Evolutionary conservation across 2,888 invertebrate genomes (phyloP).

Genomic region (Anthophora plumipes): DNA sequence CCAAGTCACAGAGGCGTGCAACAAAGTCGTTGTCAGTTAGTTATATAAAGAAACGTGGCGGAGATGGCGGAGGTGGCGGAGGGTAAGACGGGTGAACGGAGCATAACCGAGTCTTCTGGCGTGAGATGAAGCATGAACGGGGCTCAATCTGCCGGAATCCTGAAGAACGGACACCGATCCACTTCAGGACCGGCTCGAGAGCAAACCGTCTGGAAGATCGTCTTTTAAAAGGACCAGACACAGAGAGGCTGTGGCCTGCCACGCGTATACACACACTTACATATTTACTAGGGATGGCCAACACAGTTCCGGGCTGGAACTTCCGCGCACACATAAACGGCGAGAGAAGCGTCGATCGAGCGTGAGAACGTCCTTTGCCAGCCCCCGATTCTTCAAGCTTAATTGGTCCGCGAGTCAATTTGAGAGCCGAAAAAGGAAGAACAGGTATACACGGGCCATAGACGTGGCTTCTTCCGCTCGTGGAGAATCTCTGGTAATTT

Average conservation of each 20-base stretch:
- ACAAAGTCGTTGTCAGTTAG: constrained; percentile 72
- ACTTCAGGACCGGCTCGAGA: constrained; percentile 59
- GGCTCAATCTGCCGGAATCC: constrained; percentile 81
- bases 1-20: constrained; percentile 65
- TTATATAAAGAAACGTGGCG: constrained; percentile 54
- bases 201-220: constrained; percentile 78
- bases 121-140: constrained; percentile 76
- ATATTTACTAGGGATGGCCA: background rate
- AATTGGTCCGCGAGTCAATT: constrained; percentile 67
- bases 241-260: constrained; percentile 50
- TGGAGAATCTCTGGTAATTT: constrained; percentile 50
- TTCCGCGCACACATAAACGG: constrained; percentile 25
- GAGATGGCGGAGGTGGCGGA: constrained; percentile 49
- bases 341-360: constrained; percentile 48
- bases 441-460: constrained; percentile 34
- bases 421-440: constrained; percentile 62
- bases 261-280: constrained; percentile 19
- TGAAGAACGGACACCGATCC: constrained; percentile 75
- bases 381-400: constrained; percentile 63
- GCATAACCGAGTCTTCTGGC: constrained; percentile 70
- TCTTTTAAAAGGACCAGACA: constrained; percentile 66
- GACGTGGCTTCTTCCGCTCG: constrained; percentile 53
- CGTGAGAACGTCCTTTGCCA: constrained; percentile 69
- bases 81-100: constrained; percentile 44
- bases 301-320: constrained; percentile 28